Conservation (phyloP, 2,888 invertebrate species). For the Drosophila anomalipes region DNA sequence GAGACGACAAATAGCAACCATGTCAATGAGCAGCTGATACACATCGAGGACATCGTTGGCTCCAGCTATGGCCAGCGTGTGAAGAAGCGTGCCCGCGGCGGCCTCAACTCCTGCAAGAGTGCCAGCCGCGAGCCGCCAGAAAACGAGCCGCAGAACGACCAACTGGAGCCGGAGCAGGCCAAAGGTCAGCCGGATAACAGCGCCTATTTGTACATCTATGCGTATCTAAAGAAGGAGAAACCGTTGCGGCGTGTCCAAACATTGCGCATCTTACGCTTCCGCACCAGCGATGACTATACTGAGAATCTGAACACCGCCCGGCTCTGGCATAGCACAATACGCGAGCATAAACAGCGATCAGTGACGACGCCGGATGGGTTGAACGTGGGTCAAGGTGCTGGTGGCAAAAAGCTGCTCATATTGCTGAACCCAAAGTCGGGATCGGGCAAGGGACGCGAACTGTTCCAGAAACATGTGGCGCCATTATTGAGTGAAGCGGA, state of each 20-base stretch:
- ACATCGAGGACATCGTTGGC: conserved; percentile 91
- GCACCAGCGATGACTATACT: conserved; percentile 93
- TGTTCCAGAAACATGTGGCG: conserved; percentile 93
- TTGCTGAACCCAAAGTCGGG: conserved; percentile 98
- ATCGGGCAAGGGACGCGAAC: conserved; percentile 93
- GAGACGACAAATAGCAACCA: conserved; percentile 88
- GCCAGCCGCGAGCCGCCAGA: conserved; percentile 78
- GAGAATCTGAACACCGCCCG: conserved; percentile 93
- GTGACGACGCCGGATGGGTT: conserved; percentile 3
- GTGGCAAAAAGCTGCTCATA: conserved; percentile 87
- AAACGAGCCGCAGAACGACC: conserved; percentile 17
- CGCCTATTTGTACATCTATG: conserved; percentile 94
- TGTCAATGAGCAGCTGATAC: conserved; percentile 90
- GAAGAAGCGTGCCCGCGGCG: conserved; percentile 71
- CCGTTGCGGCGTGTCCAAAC: conserved; percentile 91
- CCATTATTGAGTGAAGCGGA: conserved; percentile 95
- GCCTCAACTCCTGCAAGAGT: conserved; percentile 89
- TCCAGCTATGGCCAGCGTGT: conserved; percentile 88
- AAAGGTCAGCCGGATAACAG: conserved; percentile 89
- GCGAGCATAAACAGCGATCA: conserved; percentile 86
- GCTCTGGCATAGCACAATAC: conserved; percentile 92
- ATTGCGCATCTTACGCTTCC: conserved; percentile 92
- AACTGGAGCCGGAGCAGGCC: conserved; percentile 69
- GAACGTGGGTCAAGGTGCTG: background rate
- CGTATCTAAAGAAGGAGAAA: conserved; percentile 90